These are phyloP conservation scores for Peromyscus nudipes DNA, from an alignment of 2,797 vertebrate species.

Conservation along the genomic window DNA sequence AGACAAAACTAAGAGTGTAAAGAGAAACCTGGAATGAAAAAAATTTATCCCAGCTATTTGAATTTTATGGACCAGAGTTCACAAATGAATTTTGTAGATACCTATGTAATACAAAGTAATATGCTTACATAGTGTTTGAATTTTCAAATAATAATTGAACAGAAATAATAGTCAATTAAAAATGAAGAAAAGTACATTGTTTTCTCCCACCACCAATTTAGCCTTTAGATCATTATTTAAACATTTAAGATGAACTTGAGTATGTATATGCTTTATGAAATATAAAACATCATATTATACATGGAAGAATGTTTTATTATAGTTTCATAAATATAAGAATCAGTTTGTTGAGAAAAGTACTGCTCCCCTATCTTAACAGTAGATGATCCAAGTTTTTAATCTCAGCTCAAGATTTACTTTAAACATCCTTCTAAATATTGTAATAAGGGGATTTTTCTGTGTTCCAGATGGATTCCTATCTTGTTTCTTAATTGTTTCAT, in stretches of 20 bases:
- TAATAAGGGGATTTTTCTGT: constrained; percentile 17
- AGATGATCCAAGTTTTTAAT: neutral
- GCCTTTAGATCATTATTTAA: neutral
- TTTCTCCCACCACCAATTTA: neutral
- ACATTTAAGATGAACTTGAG: neutral
- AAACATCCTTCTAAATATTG: neutral
- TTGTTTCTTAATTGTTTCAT: constrained; percentile 16
- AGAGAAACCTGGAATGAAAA: neutral
- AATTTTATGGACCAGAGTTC: neutral
- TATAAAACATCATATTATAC: neutral
- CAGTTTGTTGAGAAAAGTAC: neutral
- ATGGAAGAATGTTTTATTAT: neutral
- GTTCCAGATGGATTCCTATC: neutral
- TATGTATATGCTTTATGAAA: neutral
- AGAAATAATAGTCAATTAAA: neutral
- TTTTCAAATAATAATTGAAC: constrained; percentile 12
- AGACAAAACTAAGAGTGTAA: constrained; percentile 25
- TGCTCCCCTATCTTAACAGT: neutral
- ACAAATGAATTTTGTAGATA: neutral
- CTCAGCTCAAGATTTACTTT: neutral
- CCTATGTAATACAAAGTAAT: neutral
- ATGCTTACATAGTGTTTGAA: constrained; percentile 15
- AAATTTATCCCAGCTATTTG: neutral
- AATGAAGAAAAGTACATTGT: neutral
- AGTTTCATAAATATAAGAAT: neutral